Base-by-base conservation (phyloP, 2,797 vertebrate species). In the Ctenopoma kingsleyae region DNA sequence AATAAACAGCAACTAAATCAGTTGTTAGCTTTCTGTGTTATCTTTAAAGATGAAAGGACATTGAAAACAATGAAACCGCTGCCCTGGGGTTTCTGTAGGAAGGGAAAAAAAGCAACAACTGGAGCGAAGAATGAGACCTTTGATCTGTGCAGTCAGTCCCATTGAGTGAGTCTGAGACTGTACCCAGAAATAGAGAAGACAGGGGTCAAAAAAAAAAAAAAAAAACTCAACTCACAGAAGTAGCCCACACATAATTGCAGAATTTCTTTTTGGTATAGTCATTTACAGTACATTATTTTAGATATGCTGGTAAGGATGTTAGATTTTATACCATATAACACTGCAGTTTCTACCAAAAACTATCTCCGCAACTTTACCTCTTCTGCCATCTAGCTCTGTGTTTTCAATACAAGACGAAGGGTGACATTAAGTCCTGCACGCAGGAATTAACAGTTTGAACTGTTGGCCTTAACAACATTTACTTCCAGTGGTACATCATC, bases 11-110 rank as follows among this genome's bases (percentile, higher is more conserved):
- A 72, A 80, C 84, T 83, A 88, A 83, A 86, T 89, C 80, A 78
- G 83, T 85, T 87, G 88, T 85, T 82, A 64, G 86, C 75, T 87
- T 83, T 89, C 84, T 84, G 77, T 86, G 89, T 90, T 88, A 84
- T 90, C 90, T 91, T 88, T 87, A 78, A 87, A 92, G 90, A 93
- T 91, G 83, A 93, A 93, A 93, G 85, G 66, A 81, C 78, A 74
- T 73, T 46, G 85, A 85, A 91, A 91, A 92, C 90, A 93, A 89
- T 89, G 87, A 88, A 92, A 87, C 74, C 22, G 71, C 84, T 86
- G 85, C 82, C 76, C 74, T 85, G 83, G 80, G 84, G 83, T 89
- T 87, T 93, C 85, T 87, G 81, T 80, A 72, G 77, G 85, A 86
- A 84, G 73, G 27, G 27, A 30, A 71, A 74, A 80, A 89, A 84